A percentile compares a stretch with the other conserved stretches of the same genome.
Evolutionary conservation across 2,797 vertebrate genomes (phyloP).

Genomic region (Psittacula echo): DNA sequence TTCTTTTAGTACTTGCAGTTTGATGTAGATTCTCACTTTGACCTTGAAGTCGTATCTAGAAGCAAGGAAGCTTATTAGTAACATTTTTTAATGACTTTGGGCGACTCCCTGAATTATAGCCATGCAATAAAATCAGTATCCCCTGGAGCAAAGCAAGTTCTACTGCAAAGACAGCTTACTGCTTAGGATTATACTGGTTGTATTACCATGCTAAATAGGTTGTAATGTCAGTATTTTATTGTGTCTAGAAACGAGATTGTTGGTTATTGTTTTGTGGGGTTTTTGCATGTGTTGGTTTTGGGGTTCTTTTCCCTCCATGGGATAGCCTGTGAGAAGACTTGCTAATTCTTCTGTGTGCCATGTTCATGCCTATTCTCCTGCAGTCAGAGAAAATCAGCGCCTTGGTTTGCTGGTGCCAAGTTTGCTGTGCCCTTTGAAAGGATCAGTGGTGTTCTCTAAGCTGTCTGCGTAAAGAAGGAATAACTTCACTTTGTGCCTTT

Average conservation of each 20-base stretch:
- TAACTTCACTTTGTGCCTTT: not conserved
- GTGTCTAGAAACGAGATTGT: not conserved
- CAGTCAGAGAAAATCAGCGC: not conserved
- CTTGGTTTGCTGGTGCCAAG: not conserved
- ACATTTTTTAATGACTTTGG: not conserved
- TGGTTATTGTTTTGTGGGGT: not conserved
- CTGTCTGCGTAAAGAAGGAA: not conserved
- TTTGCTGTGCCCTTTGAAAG: not conserved
- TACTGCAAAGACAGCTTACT: not conserved
- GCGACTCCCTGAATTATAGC: not conserved
- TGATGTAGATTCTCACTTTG: not conserved
- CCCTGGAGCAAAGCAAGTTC: not conserved
- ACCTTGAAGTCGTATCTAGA: slow-evolving; percentile 44
- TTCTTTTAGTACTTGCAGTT: not conserved
- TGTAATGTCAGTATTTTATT: not conserved
- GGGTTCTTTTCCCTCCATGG: fast-evolving
- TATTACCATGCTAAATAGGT: not conserved
- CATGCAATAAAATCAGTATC: not conserved
- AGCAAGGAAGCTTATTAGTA: not conserved
- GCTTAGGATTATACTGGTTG: not conserved
- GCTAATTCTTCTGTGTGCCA: not conserved
- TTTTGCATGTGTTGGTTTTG: not conserved
- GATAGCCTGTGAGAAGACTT: not conserved
- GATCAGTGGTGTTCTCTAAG: not conserved
- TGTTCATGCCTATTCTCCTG: not conserved